These are phyloP conservation scores for Epirrita christyi DNA, from an alignment of 2,888 invertebrate genomes.

Conservation along the genomic window DNA sequence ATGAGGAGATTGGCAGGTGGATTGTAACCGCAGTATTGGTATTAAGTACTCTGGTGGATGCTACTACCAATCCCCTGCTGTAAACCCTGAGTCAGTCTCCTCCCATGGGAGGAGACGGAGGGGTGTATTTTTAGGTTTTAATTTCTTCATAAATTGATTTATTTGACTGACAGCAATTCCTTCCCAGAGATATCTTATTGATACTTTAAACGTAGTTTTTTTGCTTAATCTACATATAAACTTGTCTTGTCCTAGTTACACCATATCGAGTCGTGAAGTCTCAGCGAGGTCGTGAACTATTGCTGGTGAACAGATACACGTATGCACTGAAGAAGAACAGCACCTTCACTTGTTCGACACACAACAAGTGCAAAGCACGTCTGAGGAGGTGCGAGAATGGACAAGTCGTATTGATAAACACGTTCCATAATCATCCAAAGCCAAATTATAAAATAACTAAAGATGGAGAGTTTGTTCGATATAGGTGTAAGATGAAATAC, in stretches of 20 bases:
- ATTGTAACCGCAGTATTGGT: too few relatives aligned
- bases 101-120: too few relatives aligned
- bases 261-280: conserved; percentile 6
- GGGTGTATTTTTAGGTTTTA: too few relatives aligned
- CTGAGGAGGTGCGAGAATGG: neutral
- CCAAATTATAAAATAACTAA: neutral
- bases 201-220: too few relatives aligned
- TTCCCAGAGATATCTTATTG: too few relatives aligned
- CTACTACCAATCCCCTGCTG: too few relatives aligned
- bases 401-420: neutral
- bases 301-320: conserved; percentile 6
- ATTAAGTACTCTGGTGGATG: too few relatives aligned
- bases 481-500: neutral
- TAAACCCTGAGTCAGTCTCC: too few relatives aligned
- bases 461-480: neutral
- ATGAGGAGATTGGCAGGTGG: too few relatives aligned
- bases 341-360: conserved; percentile 4
- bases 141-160: too few relatives aligned
- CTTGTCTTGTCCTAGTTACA: neutral
- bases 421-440: conserved; percentile 1
- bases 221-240: neutral
- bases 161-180: too few relatives aligned
- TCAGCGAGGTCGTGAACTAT: conserved; percentile 7
- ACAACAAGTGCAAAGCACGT: conserved; percentile 5
- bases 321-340: conserved; percentile 1